Base-by-base conservation (phyloP, 2,113 vertebrate genomes). In the Otus sunia region DNA sequence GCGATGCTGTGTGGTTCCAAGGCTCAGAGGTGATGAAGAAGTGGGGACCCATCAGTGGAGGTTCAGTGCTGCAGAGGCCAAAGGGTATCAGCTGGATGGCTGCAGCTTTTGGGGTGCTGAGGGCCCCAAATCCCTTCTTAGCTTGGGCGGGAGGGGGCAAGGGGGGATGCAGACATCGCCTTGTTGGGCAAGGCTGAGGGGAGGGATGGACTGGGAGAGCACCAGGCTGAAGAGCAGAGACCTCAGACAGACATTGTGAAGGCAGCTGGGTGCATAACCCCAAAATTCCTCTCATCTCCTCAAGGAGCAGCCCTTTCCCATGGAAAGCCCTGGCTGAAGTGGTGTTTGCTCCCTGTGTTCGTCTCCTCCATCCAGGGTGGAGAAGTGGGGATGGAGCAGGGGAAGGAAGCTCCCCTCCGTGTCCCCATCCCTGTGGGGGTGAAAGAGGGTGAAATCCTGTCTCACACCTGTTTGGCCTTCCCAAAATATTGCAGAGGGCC, bases 301-400 rank as follows among this genome's bases (percentile, higher is more conserved):
- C 15, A 8, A 4, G 73, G 41, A 68, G 36, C 69, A 62, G 69
- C 64, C 55, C 15, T 86, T 52, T 55, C 49, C 43, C 53, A 63
- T 0, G 2, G 22, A 45, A 59, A 52, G 9, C 59, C 45, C 30
- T 41, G 43, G 10, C 36, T 3, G 12, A 53, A 75, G 66, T 2
- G 2, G 21, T 5, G 26, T 43, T 72, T 75, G 58, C 56, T 0
- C 1, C n/a, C 45, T 0, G 0, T 10, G 26, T 21, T 67, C 2
- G 0, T 13, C 18, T 50, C 15, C 14, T 76, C 30, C 64, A 15
- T 9, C 26, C 39, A 16, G 32, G 50, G 6, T 45, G 47, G 41
- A 47, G 23, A 9, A 0, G 1, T 2, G 6, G 27, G 30, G 45
- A 27, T 43, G 77, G 69, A 68, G 69, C 56, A 50, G 49, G 37